Base-by-base conservation (phyloP, 2,113 vertebrate genomes). In the Delphinapterus leucas region DNA sequence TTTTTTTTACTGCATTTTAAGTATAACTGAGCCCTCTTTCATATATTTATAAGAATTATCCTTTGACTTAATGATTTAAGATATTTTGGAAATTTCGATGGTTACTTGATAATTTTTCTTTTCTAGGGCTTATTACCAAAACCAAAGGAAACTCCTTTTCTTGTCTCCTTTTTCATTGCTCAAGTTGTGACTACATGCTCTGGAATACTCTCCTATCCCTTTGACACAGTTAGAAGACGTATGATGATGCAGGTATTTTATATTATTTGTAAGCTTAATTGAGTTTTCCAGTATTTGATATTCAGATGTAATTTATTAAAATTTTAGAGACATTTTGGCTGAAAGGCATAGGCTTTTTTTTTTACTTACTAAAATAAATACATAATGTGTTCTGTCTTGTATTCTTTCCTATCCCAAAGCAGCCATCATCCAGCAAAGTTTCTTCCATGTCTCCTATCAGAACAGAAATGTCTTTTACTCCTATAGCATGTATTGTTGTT, bases 161-260 rank as follows among this genome's bases (percentile, higher is more conserved):
- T 97, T 93, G 5, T 98, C 53, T 97, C 97, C 41, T 98, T 99
- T 98, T 67, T 98, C 63, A 98, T 98, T 96, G 98, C 98, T 94
- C 97, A 98, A 85, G 38, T 96, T 58, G 98, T 98, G 71, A 98
- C 98, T 67, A 71, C 96, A 0, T 98, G 94, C 94, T 98, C 98
- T 96, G 98, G 97, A 94, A 98, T 98, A 88, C 90, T 98, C 21
- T 98, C 98, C 79, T 98, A 98, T 6, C 98, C 97, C 71, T 98
- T 98, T 96, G 98, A 98, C 92, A 91, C 97, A 68, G 96, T 98
- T 83, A 98, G 98, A 97, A 98, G 98, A 88, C 68, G 70, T 23
- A 96, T 97, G 97, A 98, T 98, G 98, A 98, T 98, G 98, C 98
- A 98, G 98, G 97, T 98, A 98, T 25, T 3, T 79, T 63, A 92